A percentile compares a stretch with the other conserved stretches of the same genome.
These are phyloP conservation scores for Lasiurus cinereus DNA, from an alignment of 2,113 vertebrate genomes.

Conservation along the genomic window DNA sequence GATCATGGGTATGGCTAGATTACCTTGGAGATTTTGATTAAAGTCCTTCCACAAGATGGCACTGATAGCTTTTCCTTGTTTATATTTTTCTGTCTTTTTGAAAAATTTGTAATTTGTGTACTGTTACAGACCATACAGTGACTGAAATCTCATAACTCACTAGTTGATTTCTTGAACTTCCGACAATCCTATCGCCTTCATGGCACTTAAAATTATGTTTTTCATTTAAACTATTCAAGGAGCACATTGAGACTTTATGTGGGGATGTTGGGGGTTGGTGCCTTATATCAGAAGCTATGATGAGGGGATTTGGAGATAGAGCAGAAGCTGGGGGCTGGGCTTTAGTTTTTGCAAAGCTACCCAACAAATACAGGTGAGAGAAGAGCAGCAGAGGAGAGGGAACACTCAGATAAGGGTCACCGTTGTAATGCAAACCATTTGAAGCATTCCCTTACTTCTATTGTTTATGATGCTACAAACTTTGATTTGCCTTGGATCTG, in stretches of 20 bases:
- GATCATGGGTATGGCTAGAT: conserved; percentile 57
- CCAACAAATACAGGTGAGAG: background rate
- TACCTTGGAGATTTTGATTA: conserved; percentile 68
- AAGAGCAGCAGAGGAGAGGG: background rate
- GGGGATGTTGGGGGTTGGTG: background rate
- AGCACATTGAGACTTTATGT: background rate
- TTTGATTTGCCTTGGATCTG: background rate
- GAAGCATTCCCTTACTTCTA: background rate
- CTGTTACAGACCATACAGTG: background rate
- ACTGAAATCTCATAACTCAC: conserved; percentile 17
- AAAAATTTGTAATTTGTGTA: conserved; percentile 33
- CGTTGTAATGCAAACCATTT: background rate
- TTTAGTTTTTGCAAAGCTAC: background rate
- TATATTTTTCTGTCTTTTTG: conserved; percentile 25
- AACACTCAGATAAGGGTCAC: background rate
- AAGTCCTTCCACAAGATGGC: conserved; percentile 81
- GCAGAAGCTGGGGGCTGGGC: background rate
- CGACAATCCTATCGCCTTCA: background rate
- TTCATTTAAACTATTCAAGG: background rate
- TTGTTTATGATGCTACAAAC: background rate
- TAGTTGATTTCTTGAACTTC: conserved; percentile 32
- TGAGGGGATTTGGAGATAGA: background rate
- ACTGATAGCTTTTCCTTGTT: conserved; percentile 75
- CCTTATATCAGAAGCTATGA: background rate
- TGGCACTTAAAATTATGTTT: background rate